phyloP scores from a whole-genome alignment of 2,888 invertebrate genomes.

The Tuta absoluta region DNA sequence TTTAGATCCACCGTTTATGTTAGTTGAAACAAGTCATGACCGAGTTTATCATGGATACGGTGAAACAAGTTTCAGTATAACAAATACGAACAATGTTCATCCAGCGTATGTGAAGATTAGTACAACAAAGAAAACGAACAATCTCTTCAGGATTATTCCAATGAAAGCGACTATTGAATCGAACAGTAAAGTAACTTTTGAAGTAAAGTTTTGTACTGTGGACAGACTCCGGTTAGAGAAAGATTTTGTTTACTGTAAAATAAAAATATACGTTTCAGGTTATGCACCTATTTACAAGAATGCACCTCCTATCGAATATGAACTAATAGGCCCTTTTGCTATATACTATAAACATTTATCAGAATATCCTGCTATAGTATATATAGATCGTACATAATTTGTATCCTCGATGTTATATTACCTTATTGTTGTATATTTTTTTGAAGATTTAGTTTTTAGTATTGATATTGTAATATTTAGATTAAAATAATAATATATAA shows the following conservation, averaged over 20 bases:
- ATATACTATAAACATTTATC: slow-evolving; percentile 33
- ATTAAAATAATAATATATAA: too few species aligned
- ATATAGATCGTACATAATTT: too few species aligned
- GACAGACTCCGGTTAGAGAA: slow-evolving; percentile 47
- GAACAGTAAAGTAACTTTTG: slow-evolving; percentile 44
- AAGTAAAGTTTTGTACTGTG: slow-evolving; percentile 53
- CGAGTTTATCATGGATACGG: slow-evolving; percentile 56
- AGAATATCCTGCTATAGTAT: too few species aligned
- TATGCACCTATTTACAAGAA: slow-evolving; percentile 37
- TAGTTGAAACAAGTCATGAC: slow-evolving; percentile 63
- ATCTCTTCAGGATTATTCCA: slow-evolving; percentile 57
- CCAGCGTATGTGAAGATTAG: slow-evolving; percentile 56
- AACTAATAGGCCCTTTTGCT: slow-evolving; percentile 51
- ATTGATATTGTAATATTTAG: too few species aligned
- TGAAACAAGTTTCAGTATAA: slow-evolving; percentile 52
- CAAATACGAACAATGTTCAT: slow-evolving; percentile 54
- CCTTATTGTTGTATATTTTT: too few species aligned
- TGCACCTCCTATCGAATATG: slow-evolving; percentile 9
- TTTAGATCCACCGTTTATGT: slow-evolving; percentile 51
- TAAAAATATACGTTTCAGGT: slow-evolving; percentile 45
- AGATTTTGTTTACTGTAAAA: too few species aligned
- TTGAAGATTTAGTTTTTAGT: too few species aligned
- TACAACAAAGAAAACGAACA: slow-evolving; percentile 59
- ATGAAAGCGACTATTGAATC: slow-evolving; percentile 49
- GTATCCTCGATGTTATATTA: too few species aligned